These are phyloP conservation scores for Epizoanthus ramosus DNA, from an alignment of 92 coral and sea anemone genomes.

Conservation along the genomic window DNA sequence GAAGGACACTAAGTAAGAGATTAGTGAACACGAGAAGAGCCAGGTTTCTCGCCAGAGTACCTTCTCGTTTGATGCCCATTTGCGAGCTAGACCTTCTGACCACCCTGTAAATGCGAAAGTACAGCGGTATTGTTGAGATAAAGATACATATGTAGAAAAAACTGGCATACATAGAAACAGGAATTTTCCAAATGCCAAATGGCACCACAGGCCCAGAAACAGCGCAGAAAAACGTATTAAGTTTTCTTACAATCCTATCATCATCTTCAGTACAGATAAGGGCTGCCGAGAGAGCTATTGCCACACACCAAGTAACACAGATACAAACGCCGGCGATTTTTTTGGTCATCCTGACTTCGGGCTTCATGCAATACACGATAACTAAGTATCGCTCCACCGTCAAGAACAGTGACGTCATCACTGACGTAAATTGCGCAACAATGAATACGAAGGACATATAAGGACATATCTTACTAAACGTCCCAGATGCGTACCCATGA, in stretches of 20 bases:
- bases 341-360: constrained; percentile 46
- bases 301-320: constrained; percentile 59
- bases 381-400: constrained; percentile 68
- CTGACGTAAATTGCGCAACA: constrained; percentile 55
- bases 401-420: too few species aligned
- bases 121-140: constrained; percentile 56
- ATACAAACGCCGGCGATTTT: too few species aligned
- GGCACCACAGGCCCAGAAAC: too few species aligned
- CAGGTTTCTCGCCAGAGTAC: constrained; percentile 55
- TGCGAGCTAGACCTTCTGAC: constrained; percentile 59
- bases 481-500: background rate
- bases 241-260: constrained; percentile 39
- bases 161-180: too few species aligned
- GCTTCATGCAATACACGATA: constrained; percentile 68
- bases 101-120: constrained; percentile 57
- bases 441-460: constrained; percentile 63
- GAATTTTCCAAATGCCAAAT: too few species aligned
- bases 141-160: constrained; percentile 50
- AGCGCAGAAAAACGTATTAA: too few species aligned
- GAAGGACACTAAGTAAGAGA: too few species aligned
- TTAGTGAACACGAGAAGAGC: too few species aligned
- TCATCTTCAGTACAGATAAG: constrained; percentile 54
- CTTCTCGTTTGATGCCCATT: constrained; percentile 71
- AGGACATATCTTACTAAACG: constrained; percentile 32
- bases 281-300: constrained; percentile 58